These are phyloP conservation scores for Syrphus vitripennis DNA, from an alignment of 2,888 invertebrate species.

Conservation along the genomic window DNA sequence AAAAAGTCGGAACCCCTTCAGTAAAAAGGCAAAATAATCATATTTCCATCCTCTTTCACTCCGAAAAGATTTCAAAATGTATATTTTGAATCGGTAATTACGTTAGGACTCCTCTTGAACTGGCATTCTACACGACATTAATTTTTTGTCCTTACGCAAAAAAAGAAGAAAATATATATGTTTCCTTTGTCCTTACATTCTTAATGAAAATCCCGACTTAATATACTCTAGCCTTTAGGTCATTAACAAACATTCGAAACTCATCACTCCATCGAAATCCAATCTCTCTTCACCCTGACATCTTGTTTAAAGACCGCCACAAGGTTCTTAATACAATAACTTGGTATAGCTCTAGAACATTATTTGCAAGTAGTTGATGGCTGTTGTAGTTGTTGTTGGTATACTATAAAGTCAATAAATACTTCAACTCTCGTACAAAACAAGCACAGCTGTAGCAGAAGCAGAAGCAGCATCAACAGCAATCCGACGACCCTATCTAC, in stretches of 20 bases:
- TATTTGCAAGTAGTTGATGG: not conserved
- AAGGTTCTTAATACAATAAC: not conserved
- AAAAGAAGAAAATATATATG: not conserved
- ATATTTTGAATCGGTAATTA: too few relatives aligned
- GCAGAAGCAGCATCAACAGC: constrained; percentile 41
- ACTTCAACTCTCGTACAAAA: not conserved
- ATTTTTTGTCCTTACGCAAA: not conserved
- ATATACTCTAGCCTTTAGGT: not conserved
- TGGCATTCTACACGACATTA: not conserved
- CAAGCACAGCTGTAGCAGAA: too few relatives aligned
- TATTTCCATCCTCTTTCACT: too few relatives aligned
- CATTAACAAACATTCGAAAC: constrained; percentile 18
- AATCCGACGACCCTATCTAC: constrained; percentile 15
- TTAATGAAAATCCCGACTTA: not conserved
- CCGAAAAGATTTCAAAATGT: too few relatives aligned
- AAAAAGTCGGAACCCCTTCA: too few relatives aligned
- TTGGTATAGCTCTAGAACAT: too few relatives aligned
- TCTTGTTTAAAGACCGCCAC: not conserved
- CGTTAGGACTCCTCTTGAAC: not conserved
- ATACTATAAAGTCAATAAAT: constrained; percentile 29
- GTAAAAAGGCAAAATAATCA: too few relatives aligned
- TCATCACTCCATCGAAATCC: constrained; percentile 2
- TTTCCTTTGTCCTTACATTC: constrained; percentile 8
- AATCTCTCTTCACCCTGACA: constrained; percentile 6
- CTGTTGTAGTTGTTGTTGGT: not conserved